A percentile compares a stretch with the other conserved stretches of the same genome.
Evolutionary conservation across 2,888 invertebrate species (phyloP).

Genomic region (Catonia carolina): DNA sequence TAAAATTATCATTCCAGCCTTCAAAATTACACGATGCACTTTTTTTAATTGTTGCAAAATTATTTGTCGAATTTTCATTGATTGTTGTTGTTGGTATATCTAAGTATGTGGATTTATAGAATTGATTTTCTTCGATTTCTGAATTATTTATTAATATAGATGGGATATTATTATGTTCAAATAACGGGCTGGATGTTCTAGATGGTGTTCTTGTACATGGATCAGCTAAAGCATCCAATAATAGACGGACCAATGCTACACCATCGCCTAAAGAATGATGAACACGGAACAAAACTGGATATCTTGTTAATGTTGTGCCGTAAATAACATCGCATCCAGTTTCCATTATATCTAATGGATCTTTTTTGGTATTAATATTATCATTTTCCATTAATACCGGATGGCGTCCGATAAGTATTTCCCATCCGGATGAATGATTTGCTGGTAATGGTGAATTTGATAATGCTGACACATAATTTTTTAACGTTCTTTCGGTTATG

Average conservation of each 20-base stretch:
- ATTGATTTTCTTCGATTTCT: neutral
- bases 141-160: neutral
- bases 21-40: conserved; percentile 15
- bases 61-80: neutral
- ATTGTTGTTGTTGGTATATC: neutral
- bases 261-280: conserved; percentile 53
- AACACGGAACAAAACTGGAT: conserved; percentile 48
- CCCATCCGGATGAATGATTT: conserved; percentile 47
- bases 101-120: conserved; percentile 15
- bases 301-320: conserved; percentile 34
- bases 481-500: conserved; percentile 40
- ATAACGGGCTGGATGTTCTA: conserved; percentile 8
- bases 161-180: neutral
- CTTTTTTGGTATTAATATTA: neutral
- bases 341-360: conserved; percentile 24
- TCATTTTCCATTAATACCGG: conserved; percentile 25
- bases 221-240: conserved; percentile 47
- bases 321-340: conserved; percentile 30
- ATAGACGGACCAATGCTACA: conserved; percentile 46
- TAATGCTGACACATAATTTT: conserved; percentile 42
- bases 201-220: conserved; percentile 26
- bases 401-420: conserved; percentile 45
- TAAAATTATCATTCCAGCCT: neutral
- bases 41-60: conserved; percentile 6
- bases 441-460: conserved; percentile 45